Evolutionary conservation across 2,113 vertebrate species (phyloP), one percentile per base, ranked within the genome.

Genomic region (Tenrec ecaudatus): DNA sequence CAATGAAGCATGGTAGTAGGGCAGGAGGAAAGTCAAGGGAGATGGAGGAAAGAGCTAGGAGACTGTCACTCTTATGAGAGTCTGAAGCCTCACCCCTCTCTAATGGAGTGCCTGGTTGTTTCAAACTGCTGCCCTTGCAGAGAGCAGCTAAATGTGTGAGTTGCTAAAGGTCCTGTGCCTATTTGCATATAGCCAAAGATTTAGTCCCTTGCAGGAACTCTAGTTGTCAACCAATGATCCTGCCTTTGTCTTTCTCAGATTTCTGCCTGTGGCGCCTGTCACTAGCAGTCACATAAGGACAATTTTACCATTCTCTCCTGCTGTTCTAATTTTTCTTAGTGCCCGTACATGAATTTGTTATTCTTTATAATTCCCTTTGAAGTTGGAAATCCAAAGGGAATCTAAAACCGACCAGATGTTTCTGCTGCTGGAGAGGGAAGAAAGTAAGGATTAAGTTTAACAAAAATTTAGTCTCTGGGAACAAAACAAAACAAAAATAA

Each of bases 321-420:
- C 98, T 98, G 98, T 96, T 98, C 97, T 98, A 94, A 93, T 98
- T 98, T 98, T 98, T 98, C 98, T 97, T 95, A 97, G 96, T 98
- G 98, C 98, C 96, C 97, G 98, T 98, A 98, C 98, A 98, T 98
- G 98, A 98, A 98, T 98, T 98, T 98, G 98, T 98, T 98, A 98
- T 98, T 98, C 98, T 98, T 98, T 98, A 96, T 98, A 98, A 98
- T 97, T 98, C 98, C 94, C 98, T 98, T 98, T 98, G 98, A 98
- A 98, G 98, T 98, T 98, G 97, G 97, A 98, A 98, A 98, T 98
- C 98, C 98, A 98, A 98, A 96, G 98, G 98, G 98, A 98, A 98
- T 98, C 97, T 98, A 98, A 98, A 98, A 98, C 98, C 96, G 53
- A 98, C 98, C 98, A 98, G 98, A 98, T 98, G 98, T 98, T 98